Conservation (phyloP, 1,140 invertebrate genomes). For the Paramacrobiotus metropolitanus region DNA sequence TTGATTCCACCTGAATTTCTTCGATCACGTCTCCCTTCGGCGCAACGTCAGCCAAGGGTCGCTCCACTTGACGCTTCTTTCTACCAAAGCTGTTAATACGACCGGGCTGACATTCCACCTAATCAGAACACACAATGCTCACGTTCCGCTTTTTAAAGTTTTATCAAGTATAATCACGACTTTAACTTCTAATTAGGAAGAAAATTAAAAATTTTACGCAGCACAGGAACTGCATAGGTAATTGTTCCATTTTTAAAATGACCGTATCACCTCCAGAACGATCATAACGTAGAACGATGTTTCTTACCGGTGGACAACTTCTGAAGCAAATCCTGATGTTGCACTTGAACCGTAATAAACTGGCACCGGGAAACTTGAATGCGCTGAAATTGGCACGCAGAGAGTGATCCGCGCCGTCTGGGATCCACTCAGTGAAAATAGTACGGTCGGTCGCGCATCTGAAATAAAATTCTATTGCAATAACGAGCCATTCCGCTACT, state of each 20-base stretch:
- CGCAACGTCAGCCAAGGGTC: not conserved
- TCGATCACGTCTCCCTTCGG: slow-evolving; percentile 24
- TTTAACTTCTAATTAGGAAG: too few species aligned
- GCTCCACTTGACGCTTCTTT: not conserved
- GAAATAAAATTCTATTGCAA: slow-evolving; percentile 1
- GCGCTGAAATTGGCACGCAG: slow-evolving; percentile 68
- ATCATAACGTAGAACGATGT: not conserved
- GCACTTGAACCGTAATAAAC: slow-evolving; percentile 82
- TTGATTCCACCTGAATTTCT: slow-evolving; percentile 74
- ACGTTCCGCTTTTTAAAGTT: not conserved
- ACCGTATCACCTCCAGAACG: not conserved
- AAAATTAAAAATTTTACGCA: too few species aligned
- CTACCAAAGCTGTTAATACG: not conserved
- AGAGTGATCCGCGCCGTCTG: slow-evolving; percentile 52
- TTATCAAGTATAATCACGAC: too few species aligned
- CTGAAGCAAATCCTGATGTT: slow-evolving; percentile 84
- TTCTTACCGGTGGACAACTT: slow-evolving; percentile 66
- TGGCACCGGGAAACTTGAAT: slow-evolving; percentile 82
- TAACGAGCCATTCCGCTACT: not conserved
- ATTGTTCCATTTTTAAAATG: not conserved
- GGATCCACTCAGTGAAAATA: slow-evolving; percentile 78
- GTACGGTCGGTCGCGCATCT: slow-evolving; percentile 61
- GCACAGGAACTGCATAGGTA: not conserved
- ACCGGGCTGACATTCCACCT: not conserved
- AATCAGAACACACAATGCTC: not conserved